phyloP scores from a whole-genome alignment of 2,797 vertebrate species.

The Oceanodroma leucorhoa region DNA sequence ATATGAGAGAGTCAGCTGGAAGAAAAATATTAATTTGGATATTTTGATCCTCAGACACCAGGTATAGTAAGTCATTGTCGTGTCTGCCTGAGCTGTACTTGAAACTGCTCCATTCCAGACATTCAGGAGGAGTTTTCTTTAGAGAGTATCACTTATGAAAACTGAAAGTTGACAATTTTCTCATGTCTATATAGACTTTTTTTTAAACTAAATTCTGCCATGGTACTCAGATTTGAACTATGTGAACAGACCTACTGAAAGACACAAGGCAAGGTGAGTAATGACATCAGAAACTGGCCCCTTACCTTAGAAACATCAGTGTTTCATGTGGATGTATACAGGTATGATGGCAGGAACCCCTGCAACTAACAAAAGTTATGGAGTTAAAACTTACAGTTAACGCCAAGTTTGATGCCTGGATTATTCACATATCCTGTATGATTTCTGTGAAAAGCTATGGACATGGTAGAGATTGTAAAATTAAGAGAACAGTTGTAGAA shows the following conservation, averaged over 20 bases:
- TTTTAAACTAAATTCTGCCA: neutral
- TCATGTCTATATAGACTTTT: neutral
- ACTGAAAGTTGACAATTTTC: neutral
- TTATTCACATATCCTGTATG: neutral
- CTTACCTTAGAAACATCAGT: neutral
- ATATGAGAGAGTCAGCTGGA: neutral
- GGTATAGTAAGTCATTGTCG: neutral
- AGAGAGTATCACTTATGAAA: neutral
- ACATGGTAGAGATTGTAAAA: neutral
- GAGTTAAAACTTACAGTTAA: neutral
- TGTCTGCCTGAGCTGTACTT: neutral
- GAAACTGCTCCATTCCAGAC: neutral
- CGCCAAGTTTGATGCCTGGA: neutral
- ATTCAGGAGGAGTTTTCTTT: neutral
- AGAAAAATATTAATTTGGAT: neutral
- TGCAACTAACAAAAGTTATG: neutral
- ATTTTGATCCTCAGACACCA: neutral
- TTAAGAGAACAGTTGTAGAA: slow-evolving; percentile 21
- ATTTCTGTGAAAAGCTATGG: neutral
- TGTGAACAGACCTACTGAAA: neutral
- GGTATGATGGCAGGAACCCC: neutral
- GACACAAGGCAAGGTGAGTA: neutral
- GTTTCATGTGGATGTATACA: neutral
- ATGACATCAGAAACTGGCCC: neutral
- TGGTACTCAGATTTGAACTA: neutral